Base-by-base conservation (phyloP, 2,888 invertebrate genomes). In the Alitta virens region DNA sequence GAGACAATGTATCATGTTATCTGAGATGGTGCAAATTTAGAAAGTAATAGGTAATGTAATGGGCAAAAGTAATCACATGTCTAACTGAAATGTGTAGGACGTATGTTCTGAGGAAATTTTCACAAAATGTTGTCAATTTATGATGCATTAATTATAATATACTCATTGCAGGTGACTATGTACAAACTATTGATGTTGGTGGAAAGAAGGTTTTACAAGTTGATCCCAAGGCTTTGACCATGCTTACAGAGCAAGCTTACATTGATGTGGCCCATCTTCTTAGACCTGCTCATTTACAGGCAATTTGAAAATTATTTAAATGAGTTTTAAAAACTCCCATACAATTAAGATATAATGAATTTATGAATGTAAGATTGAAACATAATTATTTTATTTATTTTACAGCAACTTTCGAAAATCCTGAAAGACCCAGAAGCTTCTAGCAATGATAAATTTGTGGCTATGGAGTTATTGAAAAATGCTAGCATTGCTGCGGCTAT, bases 401-500 rank as follows among this genome's bases (percentile, higher is more conserved):
- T 69, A 1, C 69, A 82, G 81, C 80, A 79, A 75, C 68, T 82
- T 21, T 71, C 80, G 3, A 80, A 79, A 42, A 82, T 82, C 50
- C 65, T 82, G 51, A 75, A 77, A 58, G 82, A 82, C 62, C 75
- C 80, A 9, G 78, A 82, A 33, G 73, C 82, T 0, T 82, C 82
- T 1, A 71, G 72, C 49, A 82, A 82, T 71, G 82, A 82, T 62
- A 75, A 73, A 63, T 82, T 79, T 76, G 82, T 82, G 24, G 82
- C 82, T 0, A 68, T 82, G 49, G 82, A 82, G 68, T 65, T 82
- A 27, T 65, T 82, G 67, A 82, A 82, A 70, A 82, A 82, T 73
- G 82, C 82, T 14, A 78, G 78, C 66, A 78, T 82, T 43, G 81
- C 82, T 14, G 77, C 82, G n/a, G 75, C 72, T 1, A 82, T 82